Base-by-base conservation (phyloP, 2,113 vertebrate species). In the Phrynocephalus versicolor region DNA sequence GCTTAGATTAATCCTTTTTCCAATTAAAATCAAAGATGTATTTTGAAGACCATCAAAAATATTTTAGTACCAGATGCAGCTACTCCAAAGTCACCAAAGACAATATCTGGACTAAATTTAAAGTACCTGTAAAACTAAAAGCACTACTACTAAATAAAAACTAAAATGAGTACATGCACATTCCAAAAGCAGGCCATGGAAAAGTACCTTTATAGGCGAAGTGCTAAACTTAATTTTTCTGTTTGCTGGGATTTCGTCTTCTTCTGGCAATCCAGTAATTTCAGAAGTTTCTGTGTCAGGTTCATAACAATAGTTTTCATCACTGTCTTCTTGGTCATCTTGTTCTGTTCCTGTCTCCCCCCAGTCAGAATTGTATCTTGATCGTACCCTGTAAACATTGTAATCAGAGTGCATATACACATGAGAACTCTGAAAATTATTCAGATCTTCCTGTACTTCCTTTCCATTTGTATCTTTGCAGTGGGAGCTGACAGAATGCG, bases 201-300 rank as follows among this genome's bases (percentile, higher is more conserved):
- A 88, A 82, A 96, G 97, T 96, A 99, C 99, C 94, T 97, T 99
- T 91, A 99, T 99, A 15, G 98, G 97, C 87, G 97, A 95, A 69
- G 96, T 97, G 96, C 98, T 99, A 93, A 99, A 99, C 91, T 96
- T 91, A 90, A 99, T 99, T 95, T 98, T 99, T 90, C 99, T 96
- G 80, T 96, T 97, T 71, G 95, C 89, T 83, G 98, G 98, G 90
- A 99, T 97, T 89, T 97, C 97, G 6, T 97, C 96, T 94, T 99
- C 99, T 80, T 98, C 97, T 1, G 97, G 97, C 89, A 99, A 95
- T 83, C 98, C 99, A 30, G 94, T 93, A 74, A 99, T 97, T 95
- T 99, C 98, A 0, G 95, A 97, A 91, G 97, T 97, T 82, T 98
- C 97, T 84, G 96, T 96, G 90, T 98, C 98, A 0, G 98, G 98